Base-by-base conservation (phyloP, 30 jellyfish, hydroid and myxozoan species). In the Hydractinia echinata region DNA sequence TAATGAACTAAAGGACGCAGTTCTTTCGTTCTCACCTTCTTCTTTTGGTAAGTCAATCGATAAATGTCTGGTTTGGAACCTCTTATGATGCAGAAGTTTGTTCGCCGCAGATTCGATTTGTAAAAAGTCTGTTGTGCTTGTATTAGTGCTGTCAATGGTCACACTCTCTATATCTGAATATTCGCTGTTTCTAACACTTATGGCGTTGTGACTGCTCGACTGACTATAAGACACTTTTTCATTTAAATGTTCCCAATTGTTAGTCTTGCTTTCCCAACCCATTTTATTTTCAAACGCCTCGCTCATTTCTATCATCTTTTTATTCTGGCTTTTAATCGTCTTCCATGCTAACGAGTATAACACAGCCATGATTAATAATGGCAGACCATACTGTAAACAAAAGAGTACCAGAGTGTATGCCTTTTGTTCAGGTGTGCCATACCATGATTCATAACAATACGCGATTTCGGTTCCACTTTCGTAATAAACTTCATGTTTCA, bases 371-470 rank as follows among this genome's bases (percentile, higher is more conserved):
- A 69, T 73, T 5, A 85, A 79, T 16, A 81, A 54, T 10, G 88
- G 88, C 13, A 81, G 16, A 8, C 84, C 88, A 62, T 81, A 81
- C 51, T 81, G 88, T 11, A 81, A 16, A 7, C 55, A 72, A 67
- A 81, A 81, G 1, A 81, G 39, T 53, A 60, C 21, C 8, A 81
- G 1, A 9, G 88, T 81, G 55, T 81, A 81, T 5, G 53, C 8
- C 4, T 64, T 64, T 64, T 67, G 53, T n/a, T 85, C 53, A 9
- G 86, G 20, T 39, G 55, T 81, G 51, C 72, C 53, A 7, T 39
- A 6, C 88, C 88, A 81, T 66, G 61, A 49, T 50, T 81, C 88
- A n/a, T 16, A 15, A 49, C 88, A 81, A 49, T 50, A 9, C 14
- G 67, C 10, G 52, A 53, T 5, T 20, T 44, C 86, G 16, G 19